phyloP scores from a whole-genome alignment of 2,888 invertebrate genomes.

The Clusia tigrina region DNA sequence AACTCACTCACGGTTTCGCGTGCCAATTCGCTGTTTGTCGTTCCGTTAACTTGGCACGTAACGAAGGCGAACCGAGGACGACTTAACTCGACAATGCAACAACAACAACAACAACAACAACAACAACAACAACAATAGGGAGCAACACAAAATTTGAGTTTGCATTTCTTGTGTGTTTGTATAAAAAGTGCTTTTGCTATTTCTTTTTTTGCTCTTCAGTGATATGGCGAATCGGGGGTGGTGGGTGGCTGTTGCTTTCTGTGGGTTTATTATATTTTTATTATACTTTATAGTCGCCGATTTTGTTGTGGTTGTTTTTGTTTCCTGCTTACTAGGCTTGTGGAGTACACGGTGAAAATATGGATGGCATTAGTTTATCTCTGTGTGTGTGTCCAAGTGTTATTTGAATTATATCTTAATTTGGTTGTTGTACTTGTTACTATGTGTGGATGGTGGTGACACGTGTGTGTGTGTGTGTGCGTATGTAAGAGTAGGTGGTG shows the following conservation, averaged over 20 bases:
- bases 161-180: neutral
- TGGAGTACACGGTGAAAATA: no score
- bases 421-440: slow-evolving; percentile 14
- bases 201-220: slow-evolving; percentile 13
- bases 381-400: neutral
- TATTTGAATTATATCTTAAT: slow-evolving; percentile 3
- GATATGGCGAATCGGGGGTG: slow-evolving; percentile 8
- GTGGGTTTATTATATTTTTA: neutral
- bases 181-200: neutral
- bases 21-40: slow-evolving; percentile 34
- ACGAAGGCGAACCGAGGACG: slow-evolving; percentile 8
- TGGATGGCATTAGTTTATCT: neutral
- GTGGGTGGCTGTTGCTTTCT: neutral
- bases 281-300: no score
- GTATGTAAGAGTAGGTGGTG: neutral
- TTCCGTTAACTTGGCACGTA: slow-evolving; percentile 9
- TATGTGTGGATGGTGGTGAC: no score
- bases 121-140: neutral
- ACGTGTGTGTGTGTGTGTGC: neutral
- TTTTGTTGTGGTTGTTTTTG: slow-evolving; percentile 10
- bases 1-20: slow-evolving; percentile 34
- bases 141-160: neutral
- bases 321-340: neutral
- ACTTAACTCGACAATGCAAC: neutral
- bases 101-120: neutral